A percentile compares a stretch with the other conserved stretches of the same genome.
Conservation (phyloP, 1,140 invertebrate species). For the Atta colombica region DNA sequence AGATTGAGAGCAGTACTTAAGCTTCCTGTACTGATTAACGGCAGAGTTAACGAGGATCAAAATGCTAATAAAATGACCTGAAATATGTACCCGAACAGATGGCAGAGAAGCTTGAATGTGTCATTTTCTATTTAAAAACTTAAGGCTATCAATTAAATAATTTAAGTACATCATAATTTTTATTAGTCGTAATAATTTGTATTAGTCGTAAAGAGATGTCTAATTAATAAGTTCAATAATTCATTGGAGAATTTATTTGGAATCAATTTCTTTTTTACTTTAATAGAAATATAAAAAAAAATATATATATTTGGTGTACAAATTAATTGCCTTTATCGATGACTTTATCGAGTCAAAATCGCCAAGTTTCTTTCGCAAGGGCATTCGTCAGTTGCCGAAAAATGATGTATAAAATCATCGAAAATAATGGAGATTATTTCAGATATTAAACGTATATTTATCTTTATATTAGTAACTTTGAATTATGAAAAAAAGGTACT, state of each 20-base stretch:
- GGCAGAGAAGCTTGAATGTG: not conserved
- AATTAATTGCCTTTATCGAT: too few relatives aligned
- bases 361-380: too few relatives aligned
- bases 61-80: not conserved
- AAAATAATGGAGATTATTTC: too few relatives aligned
- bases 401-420: too few relatives aligned
- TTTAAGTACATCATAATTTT: not conserved
- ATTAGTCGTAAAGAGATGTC: not conserved
- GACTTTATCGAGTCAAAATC: too few relatives aligned
- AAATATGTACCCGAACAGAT: not conserved
- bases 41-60: constrained; percentile 20
- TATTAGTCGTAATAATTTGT: not conserved
- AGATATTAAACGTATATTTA: too few relatives aligned
- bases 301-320: too few relatives aligned
- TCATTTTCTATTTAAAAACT: not conserved
- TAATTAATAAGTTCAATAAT: not conserved
- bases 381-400: too few relatives aligned
- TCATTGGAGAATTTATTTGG: not conserved
- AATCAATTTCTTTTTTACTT: not conserved
- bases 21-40: constrained; percentile 46
- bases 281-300: not conserved
- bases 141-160: not conserved
- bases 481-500: too few relatives aligned
- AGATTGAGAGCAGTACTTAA: constrained; percentile 34
- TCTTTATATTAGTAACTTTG: too few relatives aligned